A percentile compares a stretch with the other conserved stretches of the same genome.
Conservation (phyloP, 2,113 vertebrate genomes). For the Zootoca vivipara region DNA sequence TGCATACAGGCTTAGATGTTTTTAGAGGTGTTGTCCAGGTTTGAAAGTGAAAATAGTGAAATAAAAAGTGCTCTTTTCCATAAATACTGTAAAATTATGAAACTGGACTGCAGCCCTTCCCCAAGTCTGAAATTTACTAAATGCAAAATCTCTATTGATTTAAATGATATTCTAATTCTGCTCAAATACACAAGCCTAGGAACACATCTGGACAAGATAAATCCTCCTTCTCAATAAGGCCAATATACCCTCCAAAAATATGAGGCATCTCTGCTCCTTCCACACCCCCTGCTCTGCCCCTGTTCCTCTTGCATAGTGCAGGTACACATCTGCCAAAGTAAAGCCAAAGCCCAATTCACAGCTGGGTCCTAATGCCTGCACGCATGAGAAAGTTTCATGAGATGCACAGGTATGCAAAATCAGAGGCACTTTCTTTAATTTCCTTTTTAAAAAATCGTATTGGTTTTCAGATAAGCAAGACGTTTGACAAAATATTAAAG, state of each 20-base stretch:
- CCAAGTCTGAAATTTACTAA: neutral
- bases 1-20: neutral
- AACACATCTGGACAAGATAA: neutral
- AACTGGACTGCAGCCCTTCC: neutral
- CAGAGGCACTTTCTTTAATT: neutral
- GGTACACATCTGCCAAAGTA: neutral
- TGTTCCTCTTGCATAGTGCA: neutral
- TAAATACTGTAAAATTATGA: neutral
- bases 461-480: too few relatives aligned
- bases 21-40: constrained; percentile 1
- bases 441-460: too few relatives aligned
- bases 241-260: neutral
- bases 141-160: neutral
- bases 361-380: neutral
- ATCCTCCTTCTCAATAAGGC: neutral
- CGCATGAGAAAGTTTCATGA: neutral
- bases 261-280: neutral
- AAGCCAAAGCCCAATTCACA: neutral
- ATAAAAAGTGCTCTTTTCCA: neutral
- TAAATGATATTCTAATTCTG: neutral
- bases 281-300: too few relatives aligned
- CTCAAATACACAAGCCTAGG: neutral
- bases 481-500: too few relatives aligned
- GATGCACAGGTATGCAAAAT: neutral
- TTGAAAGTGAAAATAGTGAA: neutral